Conservation (phyloP, 1,140 invertebrate species). For the Drosophila santomea region DNA sequence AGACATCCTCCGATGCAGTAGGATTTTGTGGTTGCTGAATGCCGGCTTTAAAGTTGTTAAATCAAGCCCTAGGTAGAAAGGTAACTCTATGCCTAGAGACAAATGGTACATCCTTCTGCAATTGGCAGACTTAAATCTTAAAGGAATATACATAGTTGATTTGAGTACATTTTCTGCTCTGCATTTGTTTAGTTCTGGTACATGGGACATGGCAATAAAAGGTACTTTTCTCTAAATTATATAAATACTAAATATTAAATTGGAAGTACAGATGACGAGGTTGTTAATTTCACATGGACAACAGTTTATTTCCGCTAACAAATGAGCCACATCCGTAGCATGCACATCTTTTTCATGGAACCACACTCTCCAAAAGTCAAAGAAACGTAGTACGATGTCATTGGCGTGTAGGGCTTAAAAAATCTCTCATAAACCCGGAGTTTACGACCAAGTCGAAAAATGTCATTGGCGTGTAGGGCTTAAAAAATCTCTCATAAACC, state of each 20-base stretch:
- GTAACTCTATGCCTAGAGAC: neutral
- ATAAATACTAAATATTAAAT: conserved; percentile 5
- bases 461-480: conserved; percentile 55
- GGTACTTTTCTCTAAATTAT: conserved; percentile 24
- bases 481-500: conserved; percentile 50
- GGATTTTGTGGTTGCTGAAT: conserved; percentile 46
- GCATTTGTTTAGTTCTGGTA: neutral
- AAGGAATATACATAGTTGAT: neutral
- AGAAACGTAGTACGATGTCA: conserved; percentile 6
- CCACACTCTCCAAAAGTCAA: conserved; percentile 23
- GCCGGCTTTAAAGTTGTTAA: conserved; percentile 33
- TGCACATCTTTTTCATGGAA: conserved; percentile 54
- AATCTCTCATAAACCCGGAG: conserved; percentile 36
- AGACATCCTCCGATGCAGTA: conserved; percentile 29
- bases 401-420: conserved; percentile 60
- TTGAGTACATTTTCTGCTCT: no score
- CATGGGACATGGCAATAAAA: no score
- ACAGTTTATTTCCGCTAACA: conserved; percentile 74
- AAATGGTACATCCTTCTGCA: neutral
- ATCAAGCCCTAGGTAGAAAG: conserved; percentile 12
- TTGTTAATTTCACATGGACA: conserved; percentile 57
- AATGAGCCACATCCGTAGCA: conserved; percentile 75
- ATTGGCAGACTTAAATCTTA: neutral
- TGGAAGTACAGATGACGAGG: neutral
- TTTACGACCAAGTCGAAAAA: conserved; percentile 42